phyloP scores from a whole-genome alignment of 2,888 invertebrate genomes.

The Trisateles emortualis region DNA sequence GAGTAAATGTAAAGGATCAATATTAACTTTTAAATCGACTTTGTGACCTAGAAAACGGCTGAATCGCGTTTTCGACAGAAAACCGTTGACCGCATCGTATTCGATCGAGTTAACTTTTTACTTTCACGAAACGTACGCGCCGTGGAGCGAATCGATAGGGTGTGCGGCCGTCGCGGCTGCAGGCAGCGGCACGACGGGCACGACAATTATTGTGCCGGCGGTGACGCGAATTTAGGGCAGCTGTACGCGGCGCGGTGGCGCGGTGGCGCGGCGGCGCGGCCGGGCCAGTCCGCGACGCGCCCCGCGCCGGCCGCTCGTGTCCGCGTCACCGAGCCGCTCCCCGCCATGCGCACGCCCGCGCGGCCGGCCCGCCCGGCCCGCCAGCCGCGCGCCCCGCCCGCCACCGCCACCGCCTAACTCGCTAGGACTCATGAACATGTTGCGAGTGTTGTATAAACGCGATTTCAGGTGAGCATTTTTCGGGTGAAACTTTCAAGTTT shows the following conservation, averaged over 20 bases:
- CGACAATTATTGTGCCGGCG: conserved; percentile 79
- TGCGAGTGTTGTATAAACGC: conserved; percentile 63
- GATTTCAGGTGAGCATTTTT: conserved; percentile 67
- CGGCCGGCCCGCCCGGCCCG: conserved; percentile 36
- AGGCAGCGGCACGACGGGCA: conserved; percentile 77
- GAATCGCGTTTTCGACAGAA: conserved; percentile 69
- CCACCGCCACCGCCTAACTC: conserved; percentile 46
- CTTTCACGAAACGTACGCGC: conserved; percentile 75
- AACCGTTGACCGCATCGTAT: conserved; percentile 78
- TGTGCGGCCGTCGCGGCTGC: conserved; percentile 77
- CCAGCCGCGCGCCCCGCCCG: conserved; percentile 41
- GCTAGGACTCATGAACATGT: conserved; percentile 58
- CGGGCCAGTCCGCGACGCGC: conserved; percentile 70
- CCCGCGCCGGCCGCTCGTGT: conserved; percentile 73
- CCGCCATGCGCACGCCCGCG: conserved; percentile 37
- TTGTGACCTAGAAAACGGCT: conserved; percentile 75
- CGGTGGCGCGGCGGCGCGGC: conserved; percentile 32
- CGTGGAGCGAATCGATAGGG: conserved; percentile 74
- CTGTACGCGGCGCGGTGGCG: conserved; percentile 63
- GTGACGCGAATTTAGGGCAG: conserved; percentile 83
- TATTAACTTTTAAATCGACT: conserved; percentile 68
- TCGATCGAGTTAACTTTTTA: conserved; percentile 83
- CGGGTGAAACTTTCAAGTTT: conserved; percentile 65
- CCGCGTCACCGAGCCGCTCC: conserved; percentile 34
- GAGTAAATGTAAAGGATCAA: conserved; percentile 64